A percentile compares a stretch with the other conserved stretches of the same genome.
These are phyloP conservation scores for Nesidiocoris tenuis DNA, from an alignment of 2,888 invertebrate species.

Conservation along the genomic window DNA sequence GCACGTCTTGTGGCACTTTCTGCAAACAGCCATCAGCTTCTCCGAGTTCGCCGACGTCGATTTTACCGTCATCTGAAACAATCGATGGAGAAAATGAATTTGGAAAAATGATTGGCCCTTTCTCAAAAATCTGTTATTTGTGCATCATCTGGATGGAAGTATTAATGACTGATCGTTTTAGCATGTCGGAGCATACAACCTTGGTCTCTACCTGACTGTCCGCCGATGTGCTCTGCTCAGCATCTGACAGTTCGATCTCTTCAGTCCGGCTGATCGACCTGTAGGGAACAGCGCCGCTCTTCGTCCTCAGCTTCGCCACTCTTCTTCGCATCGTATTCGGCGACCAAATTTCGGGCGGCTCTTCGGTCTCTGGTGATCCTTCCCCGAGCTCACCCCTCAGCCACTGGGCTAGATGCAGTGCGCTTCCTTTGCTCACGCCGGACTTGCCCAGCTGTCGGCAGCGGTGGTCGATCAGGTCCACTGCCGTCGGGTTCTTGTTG, in stretches of 20 bases:
- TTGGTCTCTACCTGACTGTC: slow-evolving; percentile 68
- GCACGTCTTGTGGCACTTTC: slow-evolving; percentile 77
- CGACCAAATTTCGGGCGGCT: slow-evolving; percentile 68
- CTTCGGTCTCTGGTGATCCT: slow-evolving; percentile 55
- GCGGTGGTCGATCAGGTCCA: slow-evolving; percentile 64
- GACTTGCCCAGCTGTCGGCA: slow-evolving; percentile 65
- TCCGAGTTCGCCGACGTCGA: slow-evolving; percentile 73
- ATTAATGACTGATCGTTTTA: too few species aligned
- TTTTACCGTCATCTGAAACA: slow-evolving; percentile 70
- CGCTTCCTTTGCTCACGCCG: slow-evolving; percentile 68
- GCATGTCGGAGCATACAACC: slow-evolving; percentile 22
- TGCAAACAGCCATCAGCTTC: slow-evolving; percentile 67
- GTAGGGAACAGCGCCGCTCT: slow-evolving; percentile 52
- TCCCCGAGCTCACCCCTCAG: slow-evolving; percentile 72
- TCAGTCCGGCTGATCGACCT: slow-evolving; percentile 56
- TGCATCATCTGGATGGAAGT: too few species aligned
- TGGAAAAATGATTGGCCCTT: neutral
- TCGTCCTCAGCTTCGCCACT: slow-evolving; percentile 34
- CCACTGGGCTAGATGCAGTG: slow-evolving; percentile 75
- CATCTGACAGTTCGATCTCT: slow-evolving; percentile 54
- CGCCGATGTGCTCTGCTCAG: slow-evolving; percentile 65
- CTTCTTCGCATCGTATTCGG: slow-evolving; percentile 57
- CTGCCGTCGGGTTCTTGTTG: slow-evolving; percentile 50
- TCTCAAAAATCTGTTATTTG: too few species aligned
- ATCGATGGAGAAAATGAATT: neutral